These are phyloP conservation scores for Maniola hyperantus DNA, from an alignment of 2,888 invertebrate species.

Conservation along the genomic window DNA sequence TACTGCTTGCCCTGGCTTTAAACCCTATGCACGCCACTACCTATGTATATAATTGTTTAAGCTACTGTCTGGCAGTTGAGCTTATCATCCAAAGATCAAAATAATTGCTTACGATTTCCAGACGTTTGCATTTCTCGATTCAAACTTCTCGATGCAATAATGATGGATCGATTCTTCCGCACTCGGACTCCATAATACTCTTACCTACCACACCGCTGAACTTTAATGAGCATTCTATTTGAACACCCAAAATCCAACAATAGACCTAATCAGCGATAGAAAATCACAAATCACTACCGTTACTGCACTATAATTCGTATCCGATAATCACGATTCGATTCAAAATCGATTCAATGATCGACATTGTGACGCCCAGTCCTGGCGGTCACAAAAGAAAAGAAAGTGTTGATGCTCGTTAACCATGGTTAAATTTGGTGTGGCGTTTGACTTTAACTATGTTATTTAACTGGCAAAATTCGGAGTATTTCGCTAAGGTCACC, in stretches of 20 bases:
- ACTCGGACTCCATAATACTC: constrained; percentile 10
- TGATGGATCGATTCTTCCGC: constrained; percentile 25
- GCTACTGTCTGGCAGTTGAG: constrained; percentile 5
- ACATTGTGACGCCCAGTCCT: constrained; percentile 72
- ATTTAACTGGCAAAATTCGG: constrained; percentile 32
- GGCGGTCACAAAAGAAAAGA: constrained; percentile 71
- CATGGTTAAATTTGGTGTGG: constrained; percentile 43
- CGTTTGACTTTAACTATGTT: constrained; percentile 25
- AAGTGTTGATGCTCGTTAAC: constrained; percentile 62
- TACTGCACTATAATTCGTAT: constrained; percentile 45
- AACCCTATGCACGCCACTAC: no score
- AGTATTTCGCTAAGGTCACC: constrained; percentile 17
- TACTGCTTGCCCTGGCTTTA: no score
- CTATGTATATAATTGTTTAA: not conserved
- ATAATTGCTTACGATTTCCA: constrained; percentile 12
- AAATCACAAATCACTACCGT: constrained; percentile 66
- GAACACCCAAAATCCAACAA: constrained; percentile 55
- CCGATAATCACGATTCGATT: constrained; percentile 71
- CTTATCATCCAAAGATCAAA: constrained; percentile 9
- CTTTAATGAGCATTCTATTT: constrained; percentile 47
- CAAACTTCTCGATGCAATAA: constrained; percentile 24
- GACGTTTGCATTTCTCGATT: constrained; percentile 18
- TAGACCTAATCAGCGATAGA: constrained; percentile 68
- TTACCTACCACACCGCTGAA: constrained; percentile 28
- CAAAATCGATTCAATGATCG: constrained; percentile 62